Evolutionary conservation across 2,113 vertebrate genomes (phyloP).

Genomic region (Motacilla alba): DNA sequence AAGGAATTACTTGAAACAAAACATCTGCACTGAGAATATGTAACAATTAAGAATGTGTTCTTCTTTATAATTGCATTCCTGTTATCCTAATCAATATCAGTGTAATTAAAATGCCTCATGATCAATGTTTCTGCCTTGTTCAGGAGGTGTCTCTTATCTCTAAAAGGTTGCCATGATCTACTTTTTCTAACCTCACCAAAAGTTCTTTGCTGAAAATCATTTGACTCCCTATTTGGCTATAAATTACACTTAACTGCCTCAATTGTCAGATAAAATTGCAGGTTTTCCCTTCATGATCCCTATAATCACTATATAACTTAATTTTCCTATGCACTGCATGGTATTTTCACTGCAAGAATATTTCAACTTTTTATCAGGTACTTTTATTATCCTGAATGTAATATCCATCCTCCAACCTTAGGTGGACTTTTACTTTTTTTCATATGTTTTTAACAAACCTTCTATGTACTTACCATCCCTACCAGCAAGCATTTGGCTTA

Average conservation of each 20-base stretch:
- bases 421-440: not conserved
- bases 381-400: not conserved
- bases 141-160: slow-evolving; percentile 37
- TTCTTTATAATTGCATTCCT: slow-evolving; percentile 25
- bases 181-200: slow-evolving; percentile 3
- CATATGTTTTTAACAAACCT: not conserved
- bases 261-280: not conserved
- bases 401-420: not conserved
- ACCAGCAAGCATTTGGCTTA: not conserved
- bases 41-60: slow-evolving; percentile 3
- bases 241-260: not conserved
- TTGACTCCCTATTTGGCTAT: slow-evolving; percentile 8
- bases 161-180: slow-evolving; percentile 39
- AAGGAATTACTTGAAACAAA: slow-evolving; percentile 33
- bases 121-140: slow-evolving; percentile 38
- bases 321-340: not conserved
- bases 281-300: not conserved
- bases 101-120: slow-evolving; percentile 55
- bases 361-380: not conserved
- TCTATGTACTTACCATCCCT: not conserved
- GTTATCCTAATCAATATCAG: slow-evolving; percentile 35
- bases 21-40: not conserved
- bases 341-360: not conserved
- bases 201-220: not conserved
- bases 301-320: not conserved